These are phyloP conservation scores for Solenopsis invicta DNA, from an alignment of 1,140 invertebrate species.

Conservation along the genomic window DNA sequence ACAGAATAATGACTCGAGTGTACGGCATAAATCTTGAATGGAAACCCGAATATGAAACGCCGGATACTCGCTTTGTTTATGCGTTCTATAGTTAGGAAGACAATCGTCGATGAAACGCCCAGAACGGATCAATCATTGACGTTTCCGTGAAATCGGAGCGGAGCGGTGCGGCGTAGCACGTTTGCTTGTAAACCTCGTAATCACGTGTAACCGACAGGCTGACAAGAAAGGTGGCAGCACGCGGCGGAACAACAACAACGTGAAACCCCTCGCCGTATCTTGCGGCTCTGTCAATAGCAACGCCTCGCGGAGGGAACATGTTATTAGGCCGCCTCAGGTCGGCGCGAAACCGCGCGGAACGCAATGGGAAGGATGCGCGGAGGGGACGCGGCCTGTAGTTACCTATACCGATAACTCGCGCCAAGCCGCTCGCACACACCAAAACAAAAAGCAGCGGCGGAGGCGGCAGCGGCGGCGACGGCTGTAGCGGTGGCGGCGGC, in stretches of 20 bases:
- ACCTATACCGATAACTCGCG: constrained; percentile 30
- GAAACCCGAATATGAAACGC: background rate
- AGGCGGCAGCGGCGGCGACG: background rate
- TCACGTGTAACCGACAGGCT: constrained; percentile 76
- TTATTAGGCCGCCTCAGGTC: constrained; percentile 16
- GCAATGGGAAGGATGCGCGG: background rate
- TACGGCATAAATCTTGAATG: background rate
- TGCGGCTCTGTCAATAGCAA: constrained; percentile 73
- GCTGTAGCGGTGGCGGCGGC: background rate
- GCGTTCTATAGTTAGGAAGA: background rate
- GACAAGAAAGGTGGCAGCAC: constrained; percentile 76
- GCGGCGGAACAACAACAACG: constrained; percentile 76
- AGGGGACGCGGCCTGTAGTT: background rate
- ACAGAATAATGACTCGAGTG: background rate
- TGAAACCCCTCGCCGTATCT: constrained; percentile 61
- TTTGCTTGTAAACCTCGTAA: constrained; percentile 68
- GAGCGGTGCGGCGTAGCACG: background rate
- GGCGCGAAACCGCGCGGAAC: constrained; percentile 18
- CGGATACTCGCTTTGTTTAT: background rate
- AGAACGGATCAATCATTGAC: constrained; percentile 1
- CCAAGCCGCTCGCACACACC: constrained; percentile 38
- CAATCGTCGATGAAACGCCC: background rate
- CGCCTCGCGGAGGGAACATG: background rate
- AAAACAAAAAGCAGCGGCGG: constrained; percentile 44
- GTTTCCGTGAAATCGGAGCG: constrained; percentile 27